Conservation (phyloP, 2,888 invertebrate species). For the Nasonia oneida region DNA sequence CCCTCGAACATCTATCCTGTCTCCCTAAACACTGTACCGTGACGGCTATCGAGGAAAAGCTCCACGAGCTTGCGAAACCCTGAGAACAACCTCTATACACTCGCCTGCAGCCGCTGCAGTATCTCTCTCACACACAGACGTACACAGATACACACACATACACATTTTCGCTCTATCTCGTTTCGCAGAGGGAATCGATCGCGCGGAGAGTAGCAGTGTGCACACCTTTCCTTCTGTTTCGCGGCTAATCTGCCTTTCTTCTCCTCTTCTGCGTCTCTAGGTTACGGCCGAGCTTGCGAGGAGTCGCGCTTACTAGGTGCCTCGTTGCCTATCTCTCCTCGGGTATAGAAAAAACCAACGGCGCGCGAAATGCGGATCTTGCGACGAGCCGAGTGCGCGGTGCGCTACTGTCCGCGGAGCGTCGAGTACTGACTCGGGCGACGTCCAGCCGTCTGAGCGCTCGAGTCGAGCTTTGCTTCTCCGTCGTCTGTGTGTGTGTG, state of each 20-base stretch:
- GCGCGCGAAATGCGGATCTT: background rate
- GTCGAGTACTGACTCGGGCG: slow-evolving; percentile 34
- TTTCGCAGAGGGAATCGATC: slow-evolving; percentile 26
- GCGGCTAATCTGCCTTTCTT: background rate
- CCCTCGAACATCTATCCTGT: background rate
- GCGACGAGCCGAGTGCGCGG: background rate
- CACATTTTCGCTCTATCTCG: slow-evolving; percentile 7
- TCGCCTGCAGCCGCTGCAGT: background rate
- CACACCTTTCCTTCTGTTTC: slow-evolving; percentile 16
- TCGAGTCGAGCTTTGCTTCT: background rate
- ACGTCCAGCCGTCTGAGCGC: slow-evolving; percentile 53
- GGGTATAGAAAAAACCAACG: background rate
- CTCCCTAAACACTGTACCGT: no score
- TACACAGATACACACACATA: background rate
- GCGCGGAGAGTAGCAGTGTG: slow-evolving; percentile 9
- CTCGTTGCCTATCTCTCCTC: background rate
- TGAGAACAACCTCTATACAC: background rate
- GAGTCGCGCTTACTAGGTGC: background rate
- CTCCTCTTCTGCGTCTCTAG: background rate
- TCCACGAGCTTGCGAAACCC: background rate
- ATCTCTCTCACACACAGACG: background rate
- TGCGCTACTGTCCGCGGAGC: background rate
- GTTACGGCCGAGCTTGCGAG: background rate
- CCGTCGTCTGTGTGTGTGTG: background rate
- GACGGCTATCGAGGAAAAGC: background rate